Conservation (phyloP, 2,888 invertebrate genomes). For the Cephus nigrinus region DNA sequence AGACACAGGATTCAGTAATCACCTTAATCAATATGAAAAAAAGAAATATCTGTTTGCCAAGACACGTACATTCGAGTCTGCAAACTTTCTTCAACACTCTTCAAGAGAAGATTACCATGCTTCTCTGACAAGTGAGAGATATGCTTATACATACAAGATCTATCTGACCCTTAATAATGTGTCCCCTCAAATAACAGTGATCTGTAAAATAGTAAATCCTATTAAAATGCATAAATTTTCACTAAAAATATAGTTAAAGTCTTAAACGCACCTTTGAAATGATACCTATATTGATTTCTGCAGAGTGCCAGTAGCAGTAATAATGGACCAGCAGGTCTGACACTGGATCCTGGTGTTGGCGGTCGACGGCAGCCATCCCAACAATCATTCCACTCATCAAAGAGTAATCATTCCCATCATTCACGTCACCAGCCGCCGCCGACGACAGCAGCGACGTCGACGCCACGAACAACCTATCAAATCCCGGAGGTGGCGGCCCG, state of each 20-base stretch:
- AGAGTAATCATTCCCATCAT: conserved; percentile 56
- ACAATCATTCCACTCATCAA: conserved; percentile 63
- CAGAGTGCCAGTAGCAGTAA: conserved; percentile 58
- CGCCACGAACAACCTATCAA: conserved; percentile 45
- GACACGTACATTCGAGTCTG: too few relatives aligned
- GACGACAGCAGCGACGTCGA: conserved; percentile 34
- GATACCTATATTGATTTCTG: not conserved
- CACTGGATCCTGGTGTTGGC: conserved; percentile 41
- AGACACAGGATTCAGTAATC: too few relatives aligned
- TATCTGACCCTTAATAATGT: too few relatives aligned
- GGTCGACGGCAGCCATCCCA: conserved; percentile 59
- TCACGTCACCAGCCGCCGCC: conserved; percentile 49
- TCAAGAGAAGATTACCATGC: too few relatives aligned
- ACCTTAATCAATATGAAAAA: too few relatives aligned
- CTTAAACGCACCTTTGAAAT: not conserved
- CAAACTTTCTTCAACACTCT: not conserved
- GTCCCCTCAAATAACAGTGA: too few relatives aligned
- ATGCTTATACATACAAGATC: too few relatives aligned
- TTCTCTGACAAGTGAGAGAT: too few relatives aligned
- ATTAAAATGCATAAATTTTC: not conserved
- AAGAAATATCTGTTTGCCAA: too few relatives aligned
- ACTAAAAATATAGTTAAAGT: not conserved
- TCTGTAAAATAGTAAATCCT: not conserved
- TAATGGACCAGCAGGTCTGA: conserved; percentile 47
- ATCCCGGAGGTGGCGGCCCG: conserved; percentile 46